phyloP scores from a whole-genome alignment of 2,113 vertebrate genomes.

The Cromileptes altivelis region DNA sequence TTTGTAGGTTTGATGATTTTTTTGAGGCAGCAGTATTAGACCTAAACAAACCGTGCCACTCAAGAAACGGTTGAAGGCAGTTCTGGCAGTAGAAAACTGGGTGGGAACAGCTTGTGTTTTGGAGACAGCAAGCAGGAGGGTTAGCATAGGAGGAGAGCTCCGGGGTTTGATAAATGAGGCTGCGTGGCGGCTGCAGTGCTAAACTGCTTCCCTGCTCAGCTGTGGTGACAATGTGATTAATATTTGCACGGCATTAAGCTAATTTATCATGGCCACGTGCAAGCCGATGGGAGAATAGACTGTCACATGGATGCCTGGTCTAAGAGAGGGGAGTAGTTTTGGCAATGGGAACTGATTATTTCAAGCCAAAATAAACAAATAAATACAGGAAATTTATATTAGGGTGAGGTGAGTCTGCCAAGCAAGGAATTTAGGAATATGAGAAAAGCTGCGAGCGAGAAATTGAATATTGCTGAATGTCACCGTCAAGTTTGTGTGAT shows the following conservation, averaged over 20 bases:
- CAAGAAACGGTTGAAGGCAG: slow-evolving; percentile 43
- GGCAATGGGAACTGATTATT: slow-evolving; percentile 66
- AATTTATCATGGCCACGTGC: slow-evolving; percentile 83
- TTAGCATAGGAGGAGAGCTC: slow-evolving; percentile 67
- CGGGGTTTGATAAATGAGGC: slow-evolving; percentile 83
- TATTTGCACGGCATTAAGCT: slow-evolving; percentile 82
- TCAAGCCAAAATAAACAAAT: slow-evolving; percentile 73
- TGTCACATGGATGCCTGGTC: slow-evolving; percentile 74
- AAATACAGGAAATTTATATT: slow-evolving; percentile 63
- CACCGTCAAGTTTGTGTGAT: slow-evolving; percentile 27
- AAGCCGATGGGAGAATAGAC: slow-evolving; percentile 67
- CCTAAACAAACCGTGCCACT: slow-evolving; percentile 29
- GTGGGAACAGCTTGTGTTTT: slow-evolving; percentile 76
- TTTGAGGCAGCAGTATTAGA: slow-evolving; percentile 6
- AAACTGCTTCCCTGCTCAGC: slow-evolving; percentile 83
- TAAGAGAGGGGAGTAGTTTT: slow-evolving; percentile 48
- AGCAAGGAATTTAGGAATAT: slow-evolving; percentile 51
- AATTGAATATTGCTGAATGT: slow-evolving; percentile 42
- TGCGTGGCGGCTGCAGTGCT: slow-evolving; percentile 69
- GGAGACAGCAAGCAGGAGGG: slow-evolving; percentile 66
- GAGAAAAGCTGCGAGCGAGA: slow-evolving; percentile 38
- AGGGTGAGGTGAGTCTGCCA: slow-evolving; percentile 51
- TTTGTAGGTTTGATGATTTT: slow-evolving; percentile 14
- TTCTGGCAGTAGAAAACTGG: slow-evolving; percentile 53
- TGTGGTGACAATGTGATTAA: slow-evolving; percentile 86